These are phyloP conservation scores for Bradypodion ventrale DNA, from an alignment of 2,797 vertebrate species.

Conservation along the genomic window DNA sequence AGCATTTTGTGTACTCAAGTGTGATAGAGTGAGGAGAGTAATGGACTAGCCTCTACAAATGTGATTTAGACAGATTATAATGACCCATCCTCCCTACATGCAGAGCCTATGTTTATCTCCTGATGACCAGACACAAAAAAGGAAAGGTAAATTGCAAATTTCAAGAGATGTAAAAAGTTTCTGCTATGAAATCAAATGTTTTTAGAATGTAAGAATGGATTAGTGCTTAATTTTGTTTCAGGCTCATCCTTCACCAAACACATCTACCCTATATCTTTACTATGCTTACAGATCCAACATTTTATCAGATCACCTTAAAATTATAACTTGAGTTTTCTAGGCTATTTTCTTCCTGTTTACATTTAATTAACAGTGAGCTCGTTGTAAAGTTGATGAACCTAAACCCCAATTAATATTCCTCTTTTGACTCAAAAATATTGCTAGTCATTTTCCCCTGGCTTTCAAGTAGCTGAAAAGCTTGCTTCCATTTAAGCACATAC, in stretches of 20 bases:
- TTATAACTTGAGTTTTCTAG: not conserved
- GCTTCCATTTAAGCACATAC: not conserved
- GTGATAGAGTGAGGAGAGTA: no score
- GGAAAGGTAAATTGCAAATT: no score
- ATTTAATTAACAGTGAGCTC: not conserved
- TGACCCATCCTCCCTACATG: no score
- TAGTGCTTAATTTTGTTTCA: no score
- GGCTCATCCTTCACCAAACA: not conserved
- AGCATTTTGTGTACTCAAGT: rapidly evolving
- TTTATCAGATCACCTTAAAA: not conserved
- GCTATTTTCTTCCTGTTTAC: not conserved
- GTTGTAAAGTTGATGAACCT: not conserved
- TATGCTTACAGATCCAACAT: not conserved
- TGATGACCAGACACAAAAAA: no score
- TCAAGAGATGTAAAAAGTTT: no score
- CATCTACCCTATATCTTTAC: not conserved
- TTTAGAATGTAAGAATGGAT: no score
- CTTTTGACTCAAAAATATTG: not conserved
- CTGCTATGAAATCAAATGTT: no score
- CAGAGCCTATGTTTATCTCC: no score
- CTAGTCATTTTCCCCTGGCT: slow-evolving; percentile 6
- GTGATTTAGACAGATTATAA: no score
- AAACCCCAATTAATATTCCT: not conserved
- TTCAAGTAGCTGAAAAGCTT: not conserved
- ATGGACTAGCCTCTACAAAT: no score